phyloP scores from a whole-genome alignment of 1,140 invertebrate species.

The Drosophila pseudoobscura region DNA sequence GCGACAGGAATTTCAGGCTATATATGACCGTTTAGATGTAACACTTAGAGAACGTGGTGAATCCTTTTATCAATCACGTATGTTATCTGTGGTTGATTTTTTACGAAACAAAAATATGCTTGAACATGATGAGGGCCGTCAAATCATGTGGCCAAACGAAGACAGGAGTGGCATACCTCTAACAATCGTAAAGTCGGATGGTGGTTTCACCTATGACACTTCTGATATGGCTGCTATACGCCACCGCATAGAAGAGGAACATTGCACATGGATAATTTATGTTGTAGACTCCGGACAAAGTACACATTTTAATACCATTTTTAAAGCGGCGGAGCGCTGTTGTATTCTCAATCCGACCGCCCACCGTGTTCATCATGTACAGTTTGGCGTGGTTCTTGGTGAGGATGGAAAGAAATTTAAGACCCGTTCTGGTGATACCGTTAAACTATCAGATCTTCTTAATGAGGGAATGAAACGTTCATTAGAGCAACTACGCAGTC shows the following conservation, averaged over 20 bases:
- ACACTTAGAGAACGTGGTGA: constrained; percentile 94
- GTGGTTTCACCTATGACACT: constrained; percentile 99
- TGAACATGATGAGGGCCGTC: constrained; percentile 95
- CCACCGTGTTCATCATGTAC: constrained; percentile 93
- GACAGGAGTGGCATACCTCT: constrained; percentile 89
- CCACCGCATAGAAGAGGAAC: constrained; percentile 94
- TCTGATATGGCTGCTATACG: constrained; percentile 97
- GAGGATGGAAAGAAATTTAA: constrained; percentile 99
- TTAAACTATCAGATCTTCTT: constrained; percentile 94
- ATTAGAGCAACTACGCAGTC: constrained; percentile 94
- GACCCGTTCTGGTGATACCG: constrained; percentile 98
- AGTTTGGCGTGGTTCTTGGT: constrained; percentile 98
- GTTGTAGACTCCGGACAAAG: constrained; percentile 97
- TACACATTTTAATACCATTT: constrained; percentile 92
- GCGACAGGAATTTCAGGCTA: constrained; percentile 94
- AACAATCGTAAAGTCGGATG: constrained; percentile 98
- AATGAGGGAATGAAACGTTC: constrained; percentile 96
- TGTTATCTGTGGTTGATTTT: constrained; percentile 93
- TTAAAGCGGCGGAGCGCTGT: constrained; percentile 88
- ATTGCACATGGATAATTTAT: constrained; percentile 96
- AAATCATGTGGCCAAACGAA: constrained; percentile 93
- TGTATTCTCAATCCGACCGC: constrained; percentile 88
- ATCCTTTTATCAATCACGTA: constrained; percentile 98
- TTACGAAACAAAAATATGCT: constrained; percentile 89
- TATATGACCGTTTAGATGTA: constrained; percentile 90